These are phyloP conservation scores for Idris sp. DNA, from an alignment of 1,140 invertebrate species.

Conservation along the genomic window DNA sequence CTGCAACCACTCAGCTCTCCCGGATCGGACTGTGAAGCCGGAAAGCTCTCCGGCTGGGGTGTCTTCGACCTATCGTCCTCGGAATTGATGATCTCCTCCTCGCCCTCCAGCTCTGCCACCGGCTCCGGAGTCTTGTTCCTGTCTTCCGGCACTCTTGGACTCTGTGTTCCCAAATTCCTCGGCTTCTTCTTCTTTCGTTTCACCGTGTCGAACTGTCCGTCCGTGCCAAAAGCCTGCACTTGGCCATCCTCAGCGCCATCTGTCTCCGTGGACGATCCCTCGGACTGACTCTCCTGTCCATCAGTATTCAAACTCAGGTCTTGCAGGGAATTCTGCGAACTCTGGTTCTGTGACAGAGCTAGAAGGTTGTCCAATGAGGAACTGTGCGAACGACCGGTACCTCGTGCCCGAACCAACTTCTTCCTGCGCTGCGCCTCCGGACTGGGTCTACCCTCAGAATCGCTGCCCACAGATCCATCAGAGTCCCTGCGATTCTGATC, in stretches of 20 bases:
- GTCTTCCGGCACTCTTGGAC: constrained; percentile 74
- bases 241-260: constrained; percentile 84
- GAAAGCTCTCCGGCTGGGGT: constrained; percentile 80
- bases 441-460: constrained; percentile 91
- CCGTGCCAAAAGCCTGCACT: constrained; percentile 79
- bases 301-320: constrained; percentile 72
- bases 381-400: constrained; percentile 88
- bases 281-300: constrained; percentile 79
- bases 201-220: constrained; percentile 88
- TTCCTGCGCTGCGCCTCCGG: constrained; percentile 89
- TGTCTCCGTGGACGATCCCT: constrained; percentile 85
- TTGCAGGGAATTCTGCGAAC: constrained; percentile 77
- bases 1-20: constrained; percentile 45
- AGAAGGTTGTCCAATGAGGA: constrained; percentile 87
- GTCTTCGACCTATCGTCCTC: constrained; percentile 67
- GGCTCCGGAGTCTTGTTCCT: constrained; percentile 79
- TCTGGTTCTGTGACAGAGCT: constrained; percentile 77
- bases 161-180: constrained; percentile 74
- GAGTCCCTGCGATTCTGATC: constrained; percentile 84
- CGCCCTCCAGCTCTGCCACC: constrained; percentile 67
- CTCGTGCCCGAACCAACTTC: constrained; percentile 86
- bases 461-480: constrained; percentile 89
- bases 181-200: constrained; percentile 87
- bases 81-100: constrained; percentile 64
- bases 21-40: constrained; percentile 28